Conservation (phyloP, 2,888 invertebrate species). For the Tanypteryx hageni region DNA sequence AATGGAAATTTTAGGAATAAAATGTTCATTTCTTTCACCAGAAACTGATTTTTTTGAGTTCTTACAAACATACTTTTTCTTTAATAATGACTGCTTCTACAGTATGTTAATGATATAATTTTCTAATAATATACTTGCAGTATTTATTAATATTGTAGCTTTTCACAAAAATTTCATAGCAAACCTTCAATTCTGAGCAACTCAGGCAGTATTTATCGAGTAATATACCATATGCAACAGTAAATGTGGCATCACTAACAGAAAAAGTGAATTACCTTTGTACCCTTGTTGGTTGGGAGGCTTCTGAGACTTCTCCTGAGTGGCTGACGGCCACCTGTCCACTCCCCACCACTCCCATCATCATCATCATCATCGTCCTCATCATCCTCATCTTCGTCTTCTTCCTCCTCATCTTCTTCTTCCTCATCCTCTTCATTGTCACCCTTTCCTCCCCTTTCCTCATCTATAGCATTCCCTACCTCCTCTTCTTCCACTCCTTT, state of each 20-base stretch:
- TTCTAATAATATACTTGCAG: too few species aligned
- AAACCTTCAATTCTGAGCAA: too few species aligned
- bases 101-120: too few species aligned
- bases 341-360: conserved; percentile 46
- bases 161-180: too few species aligned
- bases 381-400: conserved; percentile 60
- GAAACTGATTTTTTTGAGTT: too few species aligned
- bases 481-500: conserved; percentile 26
- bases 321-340: conserved; percentile 38
- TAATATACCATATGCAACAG: too few species aligned
- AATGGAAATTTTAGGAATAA: too few species aligned
- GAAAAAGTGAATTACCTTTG: neutral
- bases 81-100: too few species aligned
- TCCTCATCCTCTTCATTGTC: conserved; percentile 7
- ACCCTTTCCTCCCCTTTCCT: neutral
- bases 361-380: conserved; percentile 62
- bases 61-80: too few species aligned
- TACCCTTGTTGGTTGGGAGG: conserved; percentile 29
- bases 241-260: neutral
- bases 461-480: neutral
- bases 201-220: too few species aligned
- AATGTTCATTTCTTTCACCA: too few species aligned
- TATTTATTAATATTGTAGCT: too few species aligned
- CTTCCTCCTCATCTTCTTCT: conserved; percentile 33
- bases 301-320: conserved; percentile 49